phyloP scores from a whole-genome alignment of 1,140 invertebrate genomes.

The Periplaneta americana region DNA sequence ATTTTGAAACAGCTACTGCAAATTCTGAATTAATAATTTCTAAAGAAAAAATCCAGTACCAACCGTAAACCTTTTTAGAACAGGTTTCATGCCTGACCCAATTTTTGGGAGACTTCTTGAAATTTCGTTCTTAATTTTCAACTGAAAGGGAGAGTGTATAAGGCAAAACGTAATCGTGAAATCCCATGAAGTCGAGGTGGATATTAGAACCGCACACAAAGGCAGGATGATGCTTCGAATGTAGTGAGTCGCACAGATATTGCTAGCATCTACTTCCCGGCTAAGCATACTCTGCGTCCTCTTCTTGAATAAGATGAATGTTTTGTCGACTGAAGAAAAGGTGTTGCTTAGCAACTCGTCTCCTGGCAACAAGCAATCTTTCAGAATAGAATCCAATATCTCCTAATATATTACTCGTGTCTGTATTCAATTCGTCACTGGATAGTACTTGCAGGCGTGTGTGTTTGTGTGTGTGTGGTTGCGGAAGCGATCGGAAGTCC shows the following conservation, averaged over 20 bases:
- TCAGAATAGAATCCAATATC: background rate
- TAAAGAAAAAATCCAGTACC: too few relatives aligned
- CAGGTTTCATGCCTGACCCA: too few relatives aligned
- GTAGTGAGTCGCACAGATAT: background rate
- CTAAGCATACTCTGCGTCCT: background rate
- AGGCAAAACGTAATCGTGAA: background rate
- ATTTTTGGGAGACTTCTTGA: too few relatives aligned
- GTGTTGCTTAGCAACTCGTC: background rate
- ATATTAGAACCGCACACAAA: background rate
- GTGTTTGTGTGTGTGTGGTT: background rate
- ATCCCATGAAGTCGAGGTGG: background rate
- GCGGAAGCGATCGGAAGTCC: too few relatives aligned
- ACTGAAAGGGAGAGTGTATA: too few relatives aligned
- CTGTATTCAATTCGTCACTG: background rate
- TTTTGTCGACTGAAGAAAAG: background rate
- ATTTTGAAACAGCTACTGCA: too few relatives aligned
- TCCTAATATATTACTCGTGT: background rate
- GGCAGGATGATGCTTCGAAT: background rate
- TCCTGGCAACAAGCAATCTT: background rate
- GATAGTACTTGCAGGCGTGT: too few relatives aligned
- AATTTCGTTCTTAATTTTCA: too few relatives aligned
- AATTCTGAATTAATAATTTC: too few relatives aligned
- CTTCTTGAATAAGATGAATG: background rate
- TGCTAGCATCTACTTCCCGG: background rate
- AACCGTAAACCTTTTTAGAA: too few relatives aligned